phyloP scores from a whole-genome alignment of 2,888 invertebrate species.

The Platynereis dumerilii region DNA sequence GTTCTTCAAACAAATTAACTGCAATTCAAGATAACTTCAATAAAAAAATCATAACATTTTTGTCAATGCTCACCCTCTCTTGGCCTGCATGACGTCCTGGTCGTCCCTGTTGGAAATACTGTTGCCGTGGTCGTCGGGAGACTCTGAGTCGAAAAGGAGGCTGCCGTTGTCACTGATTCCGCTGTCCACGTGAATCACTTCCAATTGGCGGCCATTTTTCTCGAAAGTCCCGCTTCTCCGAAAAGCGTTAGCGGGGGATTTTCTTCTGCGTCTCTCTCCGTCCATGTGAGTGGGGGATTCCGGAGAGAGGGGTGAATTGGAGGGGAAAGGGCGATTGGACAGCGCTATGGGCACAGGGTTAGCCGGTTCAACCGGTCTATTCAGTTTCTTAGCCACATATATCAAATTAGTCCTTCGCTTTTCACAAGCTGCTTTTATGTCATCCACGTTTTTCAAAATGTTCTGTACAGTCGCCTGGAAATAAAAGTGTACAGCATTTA shows the following conservation, averaged over 20 bases:
- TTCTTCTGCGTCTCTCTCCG: slow-evolving; percentile 10
- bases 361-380: slow-evolving; percentile 80
- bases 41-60: too few species aligned
- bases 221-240: too few species aligned
- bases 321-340: neutral
- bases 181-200: slow-evolving; percentile 19
- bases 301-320: neutral
- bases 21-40: too few species aligned
- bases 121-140: too few species aligned
- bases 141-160: slow-evolving; percentile 15
- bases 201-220: slow-evolving; percentile 1
- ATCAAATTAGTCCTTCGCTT: slow-evolving; percentile 69
- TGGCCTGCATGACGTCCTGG: slow-evolving; percentile 27
- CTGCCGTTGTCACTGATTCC: slow-evolving; percentile 28
- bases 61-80: slow-evolving; percentile 26
- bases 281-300: neutral
- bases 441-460: slow-evolving; percentile 91
- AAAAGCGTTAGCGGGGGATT: neutral
- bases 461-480: slow-evolving; percentile 64
- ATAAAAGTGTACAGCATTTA: neutral
- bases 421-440: slow-evolving; percentile 91
- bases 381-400: slow-evolving; percentile 42
- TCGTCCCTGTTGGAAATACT: neutral
- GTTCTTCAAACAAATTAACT: too few species aligned
- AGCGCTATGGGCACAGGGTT: slow-evolving; percentile 56